Evolutionary conservation across 1,140 invertebrate genomes (phyloP).

Genomic region (Lordiphosa clarofinis): DNA sequence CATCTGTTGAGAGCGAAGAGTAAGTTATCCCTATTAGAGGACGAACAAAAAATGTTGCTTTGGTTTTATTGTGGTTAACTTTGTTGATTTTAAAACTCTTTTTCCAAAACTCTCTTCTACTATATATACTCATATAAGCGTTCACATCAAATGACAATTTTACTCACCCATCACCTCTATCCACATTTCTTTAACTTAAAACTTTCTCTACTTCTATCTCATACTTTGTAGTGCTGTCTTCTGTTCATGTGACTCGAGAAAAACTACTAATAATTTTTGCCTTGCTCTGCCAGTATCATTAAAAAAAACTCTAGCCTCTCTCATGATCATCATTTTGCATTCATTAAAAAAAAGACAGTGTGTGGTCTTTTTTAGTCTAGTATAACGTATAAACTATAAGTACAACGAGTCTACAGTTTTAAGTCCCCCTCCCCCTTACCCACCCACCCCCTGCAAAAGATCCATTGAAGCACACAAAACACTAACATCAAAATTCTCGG

Average conservation of each 20-base stretch:
- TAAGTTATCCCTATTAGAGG: conserved; percentile 56
- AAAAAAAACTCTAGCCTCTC: conserved; percentile 23
- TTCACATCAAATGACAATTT: conserved; percentile 20
- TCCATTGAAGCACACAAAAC: too few species aligned
- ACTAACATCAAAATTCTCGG: too few species aligned
- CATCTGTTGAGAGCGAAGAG: conserved; percentile 77
- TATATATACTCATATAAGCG: conserved; percentile 16
- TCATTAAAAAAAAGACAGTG: conserved; percentile 40
- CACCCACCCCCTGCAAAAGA: too few species aligned
- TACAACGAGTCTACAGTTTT: conserved; percentile 20
- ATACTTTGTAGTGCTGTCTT: conserved; percentile 69
- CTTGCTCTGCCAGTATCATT: conserved; percentile 54
- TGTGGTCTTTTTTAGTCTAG: conserved; percentile 35
- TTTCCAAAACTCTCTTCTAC: conserved; percentile 33
- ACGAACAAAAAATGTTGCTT: conserved; percentile 31
- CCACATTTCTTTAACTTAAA: conserved; percentile 17
- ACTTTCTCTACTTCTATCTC: conserved; percentile 34
- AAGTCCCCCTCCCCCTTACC: conserved; percentile 7
- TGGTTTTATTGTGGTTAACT: conserved; percentile 64
- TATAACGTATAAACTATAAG: conserved; percentile 37
- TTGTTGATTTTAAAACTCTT: conserved; percentile 67
- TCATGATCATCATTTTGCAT: conserved; percentile 24
- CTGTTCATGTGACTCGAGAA: conserved; percentile 41
- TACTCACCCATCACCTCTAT: conserved; percentile 32
- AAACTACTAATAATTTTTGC: conserved; percentile 36